A percentile compares a stretch with the other conserved stretches of the same genome.
Evolutionary conservation across 1,140 invertebrate species (phyloP).

Genomic region (Matsumurasca onukii): DNA sequence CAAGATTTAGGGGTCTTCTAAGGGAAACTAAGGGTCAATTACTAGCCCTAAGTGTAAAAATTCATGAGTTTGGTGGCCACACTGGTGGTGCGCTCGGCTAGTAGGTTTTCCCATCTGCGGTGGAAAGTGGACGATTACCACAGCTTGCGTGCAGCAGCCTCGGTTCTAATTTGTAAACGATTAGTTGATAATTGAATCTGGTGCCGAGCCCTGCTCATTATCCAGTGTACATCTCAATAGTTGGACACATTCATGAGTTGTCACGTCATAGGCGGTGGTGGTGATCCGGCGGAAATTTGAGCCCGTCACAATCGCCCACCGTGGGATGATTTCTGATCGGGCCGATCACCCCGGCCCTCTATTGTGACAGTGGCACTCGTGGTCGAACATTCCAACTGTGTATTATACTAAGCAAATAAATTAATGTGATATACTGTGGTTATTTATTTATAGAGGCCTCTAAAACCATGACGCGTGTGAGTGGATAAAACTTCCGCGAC

Average conservation of each 20-base stretch:
- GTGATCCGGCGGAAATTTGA: conserved; percentile 7
- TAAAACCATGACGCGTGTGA: too few species aligned
- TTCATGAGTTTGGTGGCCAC: neutral
- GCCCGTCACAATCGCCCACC: neutral
- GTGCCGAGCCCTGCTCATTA: conserved; percentile 15
- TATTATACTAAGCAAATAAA: too few species aligned
- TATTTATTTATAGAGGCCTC: too few species aligned
- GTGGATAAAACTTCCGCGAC: too few species aligned
- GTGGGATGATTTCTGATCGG: neutral
- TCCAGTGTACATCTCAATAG: conserved; percentile 18
- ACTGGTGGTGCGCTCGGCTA: neutral
- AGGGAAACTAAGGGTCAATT: too few species aligned
- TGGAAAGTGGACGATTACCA: conserved; percentile 3
- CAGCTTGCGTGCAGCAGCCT: neutral
- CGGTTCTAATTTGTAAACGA: conserved; percentile 18
- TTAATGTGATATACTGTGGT: too few species aligned
- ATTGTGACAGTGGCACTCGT: too few species aligned
- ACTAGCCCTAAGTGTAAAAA: too few species aligned
- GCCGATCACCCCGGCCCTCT: too few species aligned
- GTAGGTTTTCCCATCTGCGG: conserved; percentile 21
- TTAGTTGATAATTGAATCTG: conserved; percentile 26
- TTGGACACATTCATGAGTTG: neutral
- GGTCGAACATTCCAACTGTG: too few species aligned
- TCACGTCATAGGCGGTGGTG: neutral
- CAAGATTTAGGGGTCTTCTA: too few species aligned